Percentiles rank a stretch among this genome's conserved stretches.
Evolutionary conservation across 2,888 invertebrate genomes (phyloP).

Genomic region (Eumacrocentrus americanus): DNA sequence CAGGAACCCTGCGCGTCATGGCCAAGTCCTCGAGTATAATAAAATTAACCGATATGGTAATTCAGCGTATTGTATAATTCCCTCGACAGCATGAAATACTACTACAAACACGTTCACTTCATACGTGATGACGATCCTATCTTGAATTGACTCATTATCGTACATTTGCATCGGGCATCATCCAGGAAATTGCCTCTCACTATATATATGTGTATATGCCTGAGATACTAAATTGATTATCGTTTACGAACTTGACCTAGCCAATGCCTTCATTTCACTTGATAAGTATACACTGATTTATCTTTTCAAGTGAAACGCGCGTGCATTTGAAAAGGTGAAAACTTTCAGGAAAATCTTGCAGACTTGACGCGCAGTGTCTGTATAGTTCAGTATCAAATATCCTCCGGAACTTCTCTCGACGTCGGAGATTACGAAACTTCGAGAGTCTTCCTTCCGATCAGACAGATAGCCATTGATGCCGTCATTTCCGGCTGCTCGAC

Average conservation of each 20-base stretch:
- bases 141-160: constrained; percentile 3
- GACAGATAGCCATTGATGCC: neutral
- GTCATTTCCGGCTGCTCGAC: neutral
- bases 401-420: neutral
- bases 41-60: constrained; percentile 25
- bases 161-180: neutral
- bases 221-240: neutral
- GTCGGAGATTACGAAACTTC: constrained; percentile 14
- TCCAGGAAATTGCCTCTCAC: neutral
- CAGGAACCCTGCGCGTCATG: constrained; percentile 7
- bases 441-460: neutral
- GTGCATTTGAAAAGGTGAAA: neutral
- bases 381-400: neutral
- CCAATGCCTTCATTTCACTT: neutral
- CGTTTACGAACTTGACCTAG: neutral
- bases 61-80: constrained; percentile 17
- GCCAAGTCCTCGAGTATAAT: constrained; percentile 16
- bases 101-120: neutral
- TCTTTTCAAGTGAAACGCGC: neutral
- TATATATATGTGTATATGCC: no score
- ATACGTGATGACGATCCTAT: neutral
- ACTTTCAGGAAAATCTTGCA: neutral
- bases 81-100: neutral
- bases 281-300: neutral
- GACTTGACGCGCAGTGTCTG: neutral